Conservation (phyloP, 2,888 invertebrate genomes). For the Drosophila trichaetosa region DNA sequence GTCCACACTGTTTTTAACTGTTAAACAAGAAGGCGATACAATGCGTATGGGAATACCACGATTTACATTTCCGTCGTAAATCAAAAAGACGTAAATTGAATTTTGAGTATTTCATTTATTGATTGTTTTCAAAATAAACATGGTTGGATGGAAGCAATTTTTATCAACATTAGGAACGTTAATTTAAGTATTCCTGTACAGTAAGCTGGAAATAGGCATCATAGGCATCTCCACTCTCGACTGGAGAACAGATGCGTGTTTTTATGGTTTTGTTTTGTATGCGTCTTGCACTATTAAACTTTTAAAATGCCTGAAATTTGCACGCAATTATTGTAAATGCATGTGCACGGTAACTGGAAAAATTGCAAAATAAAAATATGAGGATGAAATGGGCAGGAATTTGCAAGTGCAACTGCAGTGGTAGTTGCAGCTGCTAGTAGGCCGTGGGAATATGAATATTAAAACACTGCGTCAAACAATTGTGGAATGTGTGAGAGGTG, state of each 20-base stretch:
- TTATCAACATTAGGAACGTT: neutral
- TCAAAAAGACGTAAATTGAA: neutral
- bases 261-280: conserved; percentile 16
- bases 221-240: no score
- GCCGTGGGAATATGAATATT: conserved; percentile 47
- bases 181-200: neutral
- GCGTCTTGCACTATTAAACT: conserved; percentile 25
- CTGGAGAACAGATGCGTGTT: neutral
- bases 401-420: conserved; percentile 31
- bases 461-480: conserved; percentile 56
- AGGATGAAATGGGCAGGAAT: conserved; percentile 8
- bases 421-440: conserved; percentile 24
- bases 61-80: neutral
- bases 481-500: conserved; percentile 2
- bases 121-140: neutral
- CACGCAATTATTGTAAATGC: conserved; percentile 69
- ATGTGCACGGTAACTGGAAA: conserved; percentile 24
- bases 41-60: no score
- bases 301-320: conserved; percentile 56
- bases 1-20: no score
- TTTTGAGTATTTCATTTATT: neutral
- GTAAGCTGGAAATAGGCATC: neutral
- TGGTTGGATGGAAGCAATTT: neutral
- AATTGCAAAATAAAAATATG: neutral
- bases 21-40: no score